phyloP scores from a whole-genome alignment of 2,797 vertebrate genomes.

The Falco berigora region DNA sequence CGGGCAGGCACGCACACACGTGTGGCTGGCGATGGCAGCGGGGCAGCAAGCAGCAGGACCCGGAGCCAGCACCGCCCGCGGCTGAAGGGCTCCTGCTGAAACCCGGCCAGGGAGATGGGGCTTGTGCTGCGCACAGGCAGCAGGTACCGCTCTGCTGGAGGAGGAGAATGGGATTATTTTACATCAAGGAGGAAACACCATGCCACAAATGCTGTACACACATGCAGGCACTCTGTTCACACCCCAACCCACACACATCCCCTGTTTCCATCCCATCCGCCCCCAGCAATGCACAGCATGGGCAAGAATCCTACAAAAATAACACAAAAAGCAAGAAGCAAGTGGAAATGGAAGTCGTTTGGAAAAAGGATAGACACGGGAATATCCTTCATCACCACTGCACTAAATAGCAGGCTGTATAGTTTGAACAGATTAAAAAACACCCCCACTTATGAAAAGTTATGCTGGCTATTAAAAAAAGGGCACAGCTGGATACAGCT shows the following conservation, averaged over 20 bases:
- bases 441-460: fast-evolving
- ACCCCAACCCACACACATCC: no score
- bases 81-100: slow-evolving; percentile 55
- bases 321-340: neutral
- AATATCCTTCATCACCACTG: neutral
- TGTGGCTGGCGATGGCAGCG: neutral
- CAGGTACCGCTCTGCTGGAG: neutral
- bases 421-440: no score
- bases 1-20: neutral
- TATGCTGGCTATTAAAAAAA: fast-evolving
- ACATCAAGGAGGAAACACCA: neutral
- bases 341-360: neutral
- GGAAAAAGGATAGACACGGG: neutral
- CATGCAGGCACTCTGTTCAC: fast-evolving
- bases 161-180: neutral
- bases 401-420: neutral
- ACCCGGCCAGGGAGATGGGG: neutral
- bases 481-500: neutral
- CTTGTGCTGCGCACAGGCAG: neutral
- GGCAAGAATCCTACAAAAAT: neutral
- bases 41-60: neutral
- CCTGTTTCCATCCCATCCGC: neutral
- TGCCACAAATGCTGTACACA: fast-evolving
- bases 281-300: fast-evolving
- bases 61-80: neutral